Percentiles rank a stretch among this genome's conserved stretches.
phyloP scores from a whole-genome alignment of 2,797 vertebrate species.

The Diplodus sargus region DNA sequence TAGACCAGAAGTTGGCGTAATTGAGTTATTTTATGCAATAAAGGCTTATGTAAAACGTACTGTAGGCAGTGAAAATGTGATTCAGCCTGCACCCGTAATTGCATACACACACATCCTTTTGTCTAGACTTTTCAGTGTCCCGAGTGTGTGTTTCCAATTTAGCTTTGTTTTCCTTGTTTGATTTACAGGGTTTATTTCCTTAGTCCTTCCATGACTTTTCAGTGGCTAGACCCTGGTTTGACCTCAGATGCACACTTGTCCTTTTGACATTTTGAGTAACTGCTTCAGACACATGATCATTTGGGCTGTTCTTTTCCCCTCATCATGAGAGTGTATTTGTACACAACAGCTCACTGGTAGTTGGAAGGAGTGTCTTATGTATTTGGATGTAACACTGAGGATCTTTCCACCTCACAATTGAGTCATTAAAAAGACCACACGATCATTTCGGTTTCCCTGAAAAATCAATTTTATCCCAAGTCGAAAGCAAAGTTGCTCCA shows the following conservation, averaged over 20 bases:
- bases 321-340: constrained; percentile 64
- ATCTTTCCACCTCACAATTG: constrained; percentile 81
- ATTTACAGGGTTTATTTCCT: constrained; percentile 68
- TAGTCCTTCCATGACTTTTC: constrained; percentile 49
- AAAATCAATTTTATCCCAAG: constrained; percentile 76
- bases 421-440: constrained; percentile 82
- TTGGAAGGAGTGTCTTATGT: constrained; percentile 65
- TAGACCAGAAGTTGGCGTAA: constrained; percentile 74
- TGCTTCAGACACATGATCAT: constrained; percentile 56
- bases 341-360: constrained; percentile 69
- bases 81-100: constrained; percentile 69
- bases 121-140: constrained; percentile 75
- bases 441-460: constrained; percentile 79
- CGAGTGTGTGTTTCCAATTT: constrained; percentile 70
- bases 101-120: constrained; percentile 68
- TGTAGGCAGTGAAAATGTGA: constrained; percentile 72
- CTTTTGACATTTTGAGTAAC: constrained; percentile 66
- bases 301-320: constrained; percentile 23
- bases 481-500: constrained; percentile 69
- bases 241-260: constrained; percentile 73
- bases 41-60: constrained; percentile 73
- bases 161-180: constrained; percentile 68
- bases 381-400: constrained; percentile 72
- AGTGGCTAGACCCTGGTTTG: constrained; percentile 59
- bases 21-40: constrained; percentile 78